phyloP scores from a whole-genome alignment of 2,113 vertebrate genomes.

The Toxotes jaculatrix region DNA sequence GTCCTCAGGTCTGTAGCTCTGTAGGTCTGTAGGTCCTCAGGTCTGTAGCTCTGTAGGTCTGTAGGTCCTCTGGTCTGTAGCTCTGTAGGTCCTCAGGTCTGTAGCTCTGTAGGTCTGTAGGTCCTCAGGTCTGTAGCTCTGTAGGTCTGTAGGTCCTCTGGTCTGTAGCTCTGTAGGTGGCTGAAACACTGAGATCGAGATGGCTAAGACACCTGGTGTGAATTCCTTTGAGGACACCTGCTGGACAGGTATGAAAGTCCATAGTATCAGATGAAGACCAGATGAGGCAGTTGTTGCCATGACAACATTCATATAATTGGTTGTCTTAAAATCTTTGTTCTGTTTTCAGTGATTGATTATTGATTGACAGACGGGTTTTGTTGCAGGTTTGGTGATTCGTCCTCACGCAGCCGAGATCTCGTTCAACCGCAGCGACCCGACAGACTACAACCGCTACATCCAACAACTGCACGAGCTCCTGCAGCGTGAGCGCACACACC shows the following conservation, averaged over 20 bases:
- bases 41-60: no score
- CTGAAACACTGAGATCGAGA: no score
- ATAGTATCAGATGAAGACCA: background rate
- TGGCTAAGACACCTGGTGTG: background rate
- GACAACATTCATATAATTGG: no score
- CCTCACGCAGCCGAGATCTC: constrained; percentile 89
- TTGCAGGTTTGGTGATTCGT: constrained; percentile 91
- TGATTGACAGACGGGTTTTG: background rate
- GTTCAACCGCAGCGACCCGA: constrained; percentile 83
- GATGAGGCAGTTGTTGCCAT: no score
- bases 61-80: no score
- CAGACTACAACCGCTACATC: constrained; percentile 83
- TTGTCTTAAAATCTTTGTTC: background rate
- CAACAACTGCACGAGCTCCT: constrained; percentile 86
- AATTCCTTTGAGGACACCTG: background rate
- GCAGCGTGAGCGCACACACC: constrained; percentile 83
- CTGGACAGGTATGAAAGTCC: background rate
- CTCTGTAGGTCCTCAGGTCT: no score
- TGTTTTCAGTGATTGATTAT: background rate
- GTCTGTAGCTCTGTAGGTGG: no score
- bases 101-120: no score
- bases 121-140: no score
- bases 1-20: no score
- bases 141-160: no score
- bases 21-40: no score